A percentile compares a stretch with the other conserved stretches of the same genome.
These are phyloP conservation scores for Sebastes ruberrimus DNA, from an alignment of 2,797 vertebrate species.

Conservation along the genomic window DNA sequence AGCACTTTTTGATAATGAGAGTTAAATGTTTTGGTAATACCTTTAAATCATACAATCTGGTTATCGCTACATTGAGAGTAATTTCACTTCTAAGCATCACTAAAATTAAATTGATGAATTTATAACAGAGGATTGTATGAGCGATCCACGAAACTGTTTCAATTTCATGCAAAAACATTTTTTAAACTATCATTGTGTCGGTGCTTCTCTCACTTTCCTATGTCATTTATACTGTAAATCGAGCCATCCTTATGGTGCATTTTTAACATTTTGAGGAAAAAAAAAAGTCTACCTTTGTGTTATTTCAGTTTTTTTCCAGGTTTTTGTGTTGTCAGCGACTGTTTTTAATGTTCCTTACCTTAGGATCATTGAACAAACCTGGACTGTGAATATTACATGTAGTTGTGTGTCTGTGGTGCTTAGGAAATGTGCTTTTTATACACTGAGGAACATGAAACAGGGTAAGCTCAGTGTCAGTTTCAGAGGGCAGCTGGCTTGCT, in stretches of 20 bases:
- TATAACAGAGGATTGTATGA: slow-evolving; percentile 65
- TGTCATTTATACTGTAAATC: slow-evolving; percentile 80
- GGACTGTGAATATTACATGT: slow-evolving; percentile 80
- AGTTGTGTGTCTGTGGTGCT: slow-evolving; percentile 79
- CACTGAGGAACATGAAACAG: slow-evolving; percentile 88
- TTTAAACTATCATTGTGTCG: slow-evolving; percentile 80
- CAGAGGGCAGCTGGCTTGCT: slow-evolving; percentile 97
- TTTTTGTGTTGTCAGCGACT: slow-evolving; percentile 60
- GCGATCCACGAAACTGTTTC: slow-evolving; percentile 68
- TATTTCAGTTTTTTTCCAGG: slow-evolving; percentile 57
- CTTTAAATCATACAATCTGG: slow-evolving; percentile 72
- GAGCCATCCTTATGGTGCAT: slow-evolving; percentile 81
- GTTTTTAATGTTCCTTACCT: slow-evolving; percentile 71
- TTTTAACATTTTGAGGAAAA: slow-evolving; percentile 74
- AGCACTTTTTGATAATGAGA: slow-evolving; percentile 87
- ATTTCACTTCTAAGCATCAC: slow-evolving; percentile 70
- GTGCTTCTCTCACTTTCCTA: slow-evolving; percentile 85
- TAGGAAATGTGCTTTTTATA: slow-evolving; percentile 76
- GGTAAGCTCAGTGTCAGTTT: slow-evolving; percentile 88
- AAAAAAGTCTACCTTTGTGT: slow-evolving; percentile 32
- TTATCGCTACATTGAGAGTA: slow-evolving; percentile 46
- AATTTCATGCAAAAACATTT: slow-evolving; percentile 80
- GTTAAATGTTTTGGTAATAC: slow-evolving; percentile 82
- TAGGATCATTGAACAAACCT: slow-evolving; percentile 74
- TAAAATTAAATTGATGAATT: slow-evolving; percentile 71